Base-by-base conservation (phyloP, 2,113 vertebrate species). In the Rhadina sibilatrix region DNA sequence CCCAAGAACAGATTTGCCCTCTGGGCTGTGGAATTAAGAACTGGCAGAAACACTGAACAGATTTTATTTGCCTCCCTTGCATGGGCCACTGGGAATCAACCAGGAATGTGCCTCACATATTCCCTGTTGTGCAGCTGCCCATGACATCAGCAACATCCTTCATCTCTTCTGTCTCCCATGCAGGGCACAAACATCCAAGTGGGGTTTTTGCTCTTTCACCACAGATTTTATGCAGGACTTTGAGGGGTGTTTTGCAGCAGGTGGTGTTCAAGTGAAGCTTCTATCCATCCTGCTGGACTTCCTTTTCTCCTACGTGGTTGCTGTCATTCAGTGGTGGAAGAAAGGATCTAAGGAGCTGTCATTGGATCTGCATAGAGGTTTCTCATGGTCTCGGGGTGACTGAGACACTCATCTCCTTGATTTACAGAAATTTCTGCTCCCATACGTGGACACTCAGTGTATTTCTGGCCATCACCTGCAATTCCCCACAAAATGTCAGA, bases 121-220 rank as follows among this genome's bases (percentile, higher is more conserved):
- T 57, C 46, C 46, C 19, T 35, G 42, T 27, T 27, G 17, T 10
- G 38, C 53, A 54, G 56, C 14, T 75, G 83, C 37, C 33, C 13
- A 1, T 9, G 47, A 38, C 31, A 16, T 5, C 0, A 0, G 28
- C 10, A 15, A 40, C 30, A 37, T 31, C 42, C 42, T 66, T n/a
- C 4, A 24, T 37, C 52, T 31, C 50, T 65, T 53, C 35, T 56
- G 9, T 49, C 72, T 56, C 35, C 57, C 33, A 8, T 15, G 27
- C 17, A 75, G 21, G 37, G 15, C 47, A 71, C 42, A 54, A 63
- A 53, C 17, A 35, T 18, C 57, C 53, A 31, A 18, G 46, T 8
- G 23, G 4, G 4, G 19, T 10, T 90, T 93, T 66, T 40, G 31
- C 42, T 82, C 50, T 52, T 33, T 64, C 9, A 15, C 21, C 16